Base-by-base conservation (phyloP, 2,888 invertebrate species). In the Stenchaetothrips biformis region DNA sequence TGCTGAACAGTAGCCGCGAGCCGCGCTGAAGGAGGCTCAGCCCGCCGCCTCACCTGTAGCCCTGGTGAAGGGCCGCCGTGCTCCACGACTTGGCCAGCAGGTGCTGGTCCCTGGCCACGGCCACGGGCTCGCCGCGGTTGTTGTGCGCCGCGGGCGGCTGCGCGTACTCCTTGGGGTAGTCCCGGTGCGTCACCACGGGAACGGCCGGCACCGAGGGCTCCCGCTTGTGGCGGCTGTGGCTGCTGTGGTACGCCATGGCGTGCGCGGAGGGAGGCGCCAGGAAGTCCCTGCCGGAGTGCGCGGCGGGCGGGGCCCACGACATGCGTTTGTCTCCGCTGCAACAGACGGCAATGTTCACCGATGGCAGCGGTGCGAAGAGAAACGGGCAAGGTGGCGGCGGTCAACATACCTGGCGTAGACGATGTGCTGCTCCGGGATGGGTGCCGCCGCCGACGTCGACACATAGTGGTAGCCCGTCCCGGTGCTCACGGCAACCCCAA, bases 141-240 rank as follows among this genome's bases (percentile, higher is more conserved):
- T 89, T 87, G 83, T 90, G 90, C 81, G 91, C 90, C 82, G 88
- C 90, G 78, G 90, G 90, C 80, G 90, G 90, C 84, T 90, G 90
- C 74, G 89, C 87, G 83, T 90, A 90, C 82, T 89, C 90, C 84
- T 88, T 89, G 84, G 90, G 90, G 80, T 88, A 87, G 25, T 74
- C 67, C 11, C 67, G 21, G 82, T 88, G 89, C 21, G 88, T 83
- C 1, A 81, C 53, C 16, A 67, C 37, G n/a, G 79, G 47, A 0
- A 62, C 81, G 89, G 89, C 82, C 88, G 89, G 84, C 25, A 25
- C 67, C 7, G 67, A 25, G 7, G 67, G 67, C 88, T 89, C 83
- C 88, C 86, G 83, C 89, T 89, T 82, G 86, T 87, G 87, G 83
- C 83, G 78, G 88, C 87, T 80, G 89, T 84, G 74, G 88, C 87